phyloP scores from a whole-genome alignment of 2,888 invertebrate genomes.

The Cheilosia urbana region DNA sequence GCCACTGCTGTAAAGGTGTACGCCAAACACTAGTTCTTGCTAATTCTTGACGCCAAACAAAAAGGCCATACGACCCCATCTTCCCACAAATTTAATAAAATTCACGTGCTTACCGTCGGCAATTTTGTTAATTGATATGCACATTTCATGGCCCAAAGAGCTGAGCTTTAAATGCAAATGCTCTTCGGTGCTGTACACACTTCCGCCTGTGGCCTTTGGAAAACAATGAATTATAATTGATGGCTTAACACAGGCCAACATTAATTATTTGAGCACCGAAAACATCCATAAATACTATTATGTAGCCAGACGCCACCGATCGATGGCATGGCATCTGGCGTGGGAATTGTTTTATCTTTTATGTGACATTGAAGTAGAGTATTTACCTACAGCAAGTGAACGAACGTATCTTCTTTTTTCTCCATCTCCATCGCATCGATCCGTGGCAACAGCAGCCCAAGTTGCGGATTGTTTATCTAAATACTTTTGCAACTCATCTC shows the following conservation, averaged over 20 bases:
- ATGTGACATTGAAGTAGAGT: slow-evolving; percentile 55
- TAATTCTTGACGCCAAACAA: not conserved
- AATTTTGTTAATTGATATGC: slow-evolving; percentile 45
- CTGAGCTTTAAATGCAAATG: slow-evolving; percentile 26
- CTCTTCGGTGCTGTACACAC: not conserved
- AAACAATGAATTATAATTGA: slow-evolving; percentile 56
- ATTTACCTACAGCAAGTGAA: slow-evolving; percentile 39
- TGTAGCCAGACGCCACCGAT: slow-evolving; percentile 17
- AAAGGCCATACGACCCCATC: not conserved
- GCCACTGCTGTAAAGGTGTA: not conserved
- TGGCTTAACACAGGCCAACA: slow-evolving; percentile 38
- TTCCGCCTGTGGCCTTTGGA: slow-evolving; percentile 47
- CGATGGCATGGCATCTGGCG: slow-evolving; percentile 38
- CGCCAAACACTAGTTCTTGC: not conserved
- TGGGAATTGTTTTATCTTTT: slow-evolving; percentile 54
- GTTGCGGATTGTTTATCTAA: slow-evolving; percentile 40
- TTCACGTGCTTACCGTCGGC: not conserved
- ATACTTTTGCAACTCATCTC: slow-evolving; percentile 51
- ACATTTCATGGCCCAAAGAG: slow-evolving; percentile 39
- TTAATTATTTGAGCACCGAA: slow-evolving; percentile 42
- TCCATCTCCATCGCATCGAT: not conserved
- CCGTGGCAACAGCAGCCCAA: slow-evolving; percentile 8
- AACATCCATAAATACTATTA: not conserved
- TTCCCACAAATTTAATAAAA: not conserved
- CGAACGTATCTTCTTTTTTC: slow-evolving; percentile 15